A percentile compares a stretch with the other conserved stretches of the same genome.
Conservation (phyloP, 2,797 vertebrate genomes). For the Smutsia gigantea region DNA sequence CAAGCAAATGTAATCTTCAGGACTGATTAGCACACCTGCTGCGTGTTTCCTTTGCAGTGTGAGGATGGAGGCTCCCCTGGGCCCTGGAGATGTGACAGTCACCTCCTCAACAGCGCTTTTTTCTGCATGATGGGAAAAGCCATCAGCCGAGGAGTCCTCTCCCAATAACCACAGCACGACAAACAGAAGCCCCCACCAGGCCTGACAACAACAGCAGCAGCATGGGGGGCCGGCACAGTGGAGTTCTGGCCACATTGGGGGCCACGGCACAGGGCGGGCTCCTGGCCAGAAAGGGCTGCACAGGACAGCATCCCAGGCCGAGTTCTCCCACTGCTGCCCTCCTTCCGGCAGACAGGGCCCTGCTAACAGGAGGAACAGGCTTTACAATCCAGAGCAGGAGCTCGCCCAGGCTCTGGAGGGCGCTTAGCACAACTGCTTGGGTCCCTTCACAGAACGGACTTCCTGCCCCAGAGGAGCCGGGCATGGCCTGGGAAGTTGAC, state of each 20-base stretch:
- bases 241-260: no score
- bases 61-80: not conserved
- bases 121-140: conserved; percentile 11
- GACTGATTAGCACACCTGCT: conserved; percentile 48
- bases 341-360: not conserved
- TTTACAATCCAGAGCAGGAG: not conserved
- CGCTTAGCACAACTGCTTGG: not conserved
- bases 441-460: not conserved
- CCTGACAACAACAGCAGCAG: conserved; percentile 78
- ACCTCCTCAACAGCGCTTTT: not conserved
- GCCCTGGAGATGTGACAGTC: not conserved
- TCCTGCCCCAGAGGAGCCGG: not conserved
- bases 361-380: not conserved
- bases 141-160: conserved; percentile 24
- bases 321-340: not conserved
- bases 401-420: accelerated
- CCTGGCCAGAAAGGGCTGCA: conserved; percentile 73
- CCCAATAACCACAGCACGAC: conserved; percentile 47
- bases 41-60: no score
- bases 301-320: not conserved
- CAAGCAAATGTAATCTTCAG: not conserved
- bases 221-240: conserved; percentile 48
- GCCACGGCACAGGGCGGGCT: not conserved
- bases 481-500: not conserved
- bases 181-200: conserved; percentile 66